These are phyloP conservation scores for Pipistrellus nathusii DNA, from an alignment of 2,797 vertebrate genomes.

Conservation along the genomic window DNA sequence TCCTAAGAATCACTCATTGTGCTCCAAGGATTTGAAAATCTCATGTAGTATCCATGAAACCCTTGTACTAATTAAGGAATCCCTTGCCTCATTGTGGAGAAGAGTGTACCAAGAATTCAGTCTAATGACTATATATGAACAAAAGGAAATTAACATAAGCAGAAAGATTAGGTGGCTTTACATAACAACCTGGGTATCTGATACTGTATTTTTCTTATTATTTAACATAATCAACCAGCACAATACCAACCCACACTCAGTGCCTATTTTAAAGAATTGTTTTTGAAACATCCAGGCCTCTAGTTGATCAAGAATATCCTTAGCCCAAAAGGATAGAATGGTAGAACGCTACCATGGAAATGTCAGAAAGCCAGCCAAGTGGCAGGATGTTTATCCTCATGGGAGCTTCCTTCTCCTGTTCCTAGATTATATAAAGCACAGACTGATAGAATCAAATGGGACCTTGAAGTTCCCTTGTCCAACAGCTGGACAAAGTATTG, in stretches of 20 bases:
- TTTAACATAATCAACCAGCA: neutral
- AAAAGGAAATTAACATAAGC: neutral
- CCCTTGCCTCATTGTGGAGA: neutral
- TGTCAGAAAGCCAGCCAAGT: neutral
- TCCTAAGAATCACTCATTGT: neutral
- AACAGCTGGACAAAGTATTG: neutral
- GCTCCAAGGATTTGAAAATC: neutral
- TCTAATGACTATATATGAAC: neutral
- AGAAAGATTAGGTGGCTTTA: neutral
- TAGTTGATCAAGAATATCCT: neutral
- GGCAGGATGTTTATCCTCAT: fast-evolving
- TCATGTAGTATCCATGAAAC: neutral
- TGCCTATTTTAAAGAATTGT: neutral
- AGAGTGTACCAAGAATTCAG: neutral
- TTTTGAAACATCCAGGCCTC: slow-evolving; percentile 29
- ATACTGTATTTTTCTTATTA: neutral
- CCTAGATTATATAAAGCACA: neutral
- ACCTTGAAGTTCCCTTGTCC: neutral
- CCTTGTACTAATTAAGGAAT: neutral
- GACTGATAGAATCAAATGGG: neutral
- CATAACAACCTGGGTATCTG: neutral
- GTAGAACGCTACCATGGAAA: neutral
- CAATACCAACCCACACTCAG: neutral
- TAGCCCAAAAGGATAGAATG: neutral
- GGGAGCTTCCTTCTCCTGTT: neutral